These are phyloP conservation scores for Tetramorium simillimum DNA, from an alignment of 1,140 invertebrate genomes.

Conservation along the genomic window DNA sequence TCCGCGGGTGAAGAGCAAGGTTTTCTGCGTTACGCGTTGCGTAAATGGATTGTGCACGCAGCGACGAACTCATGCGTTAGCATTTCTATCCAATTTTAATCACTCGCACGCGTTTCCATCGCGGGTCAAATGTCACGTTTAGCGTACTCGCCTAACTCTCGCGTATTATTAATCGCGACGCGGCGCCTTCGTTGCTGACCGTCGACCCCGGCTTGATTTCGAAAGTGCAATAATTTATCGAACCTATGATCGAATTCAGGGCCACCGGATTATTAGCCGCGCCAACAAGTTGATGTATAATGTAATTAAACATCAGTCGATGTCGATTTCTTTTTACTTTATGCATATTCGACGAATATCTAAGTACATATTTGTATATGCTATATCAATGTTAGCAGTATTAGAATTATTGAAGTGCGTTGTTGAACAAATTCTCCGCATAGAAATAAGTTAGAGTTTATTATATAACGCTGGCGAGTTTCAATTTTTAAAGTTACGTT, in stretches of 20 bases:
- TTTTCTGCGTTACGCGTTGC: constrained; percentile 42
- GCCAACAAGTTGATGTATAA: background rate
- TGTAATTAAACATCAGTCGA: constrained; percentile 8
- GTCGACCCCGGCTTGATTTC: constrained; percentile 41
- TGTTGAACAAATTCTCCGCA: background rate
- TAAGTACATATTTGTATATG: background rate
- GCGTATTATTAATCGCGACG: constrained; percentile 39
- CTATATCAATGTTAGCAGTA: background rate
- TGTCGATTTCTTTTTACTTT: background rate
- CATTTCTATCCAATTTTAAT: constrained; percentile 68
- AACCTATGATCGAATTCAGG: constrained; percentile 37
- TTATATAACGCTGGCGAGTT: background rate
- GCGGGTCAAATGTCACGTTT: constrained; percentile 69
- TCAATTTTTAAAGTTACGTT: background rate
- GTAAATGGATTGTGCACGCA: constrained; percentile 57
- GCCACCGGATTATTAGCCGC: constrained; percentile 7
- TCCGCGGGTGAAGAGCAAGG: constrained; percentile 44
- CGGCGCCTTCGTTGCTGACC: constrained; percentile 44
- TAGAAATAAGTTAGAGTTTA: background rate
- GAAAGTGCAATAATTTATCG: constrained; percentile 56
- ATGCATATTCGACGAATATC: background rate
- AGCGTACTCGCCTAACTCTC: constrained; percentile 30
- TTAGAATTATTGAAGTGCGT: background rate
- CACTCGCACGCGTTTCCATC: constrained; percentile 58
- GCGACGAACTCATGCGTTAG: constrained; percentile 39